Evolutionary conservation across 53 echinoderm and acorn worm genomes (phyloP).

Genomic region (Paracentrotus lividus): DNA sequence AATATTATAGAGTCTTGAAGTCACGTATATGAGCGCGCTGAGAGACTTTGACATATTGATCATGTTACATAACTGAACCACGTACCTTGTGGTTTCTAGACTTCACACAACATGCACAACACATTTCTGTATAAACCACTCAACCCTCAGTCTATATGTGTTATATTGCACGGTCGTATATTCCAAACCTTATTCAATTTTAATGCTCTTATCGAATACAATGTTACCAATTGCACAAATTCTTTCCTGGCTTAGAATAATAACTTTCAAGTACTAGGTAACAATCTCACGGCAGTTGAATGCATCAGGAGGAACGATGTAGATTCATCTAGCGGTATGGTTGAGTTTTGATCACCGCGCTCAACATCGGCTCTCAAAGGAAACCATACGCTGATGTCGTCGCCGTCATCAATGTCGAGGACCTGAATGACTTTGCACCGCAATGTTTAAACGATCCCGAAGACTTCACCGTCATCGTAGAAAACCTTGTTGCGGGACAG

Average conservation of each 20-base stretch:
- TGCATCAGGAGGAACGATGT: not conserved
- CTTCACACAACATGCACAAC: too few relatives aligned
- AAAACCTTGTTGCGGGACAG: not conserved
- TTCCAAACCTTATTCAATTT: too few relatives aligned
- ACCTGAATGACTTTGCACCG: slow-evolving; percentile 39
- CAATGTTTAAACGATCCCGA: not conserved
- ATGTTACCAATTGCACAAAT: too few relatives aligned
- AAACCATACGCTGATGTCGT: not conserved
- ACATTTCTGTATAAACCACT: too few relatives aligned
- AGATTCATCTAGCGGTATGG: not conserved
- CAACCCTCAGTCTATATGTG: too few relatives aligned
- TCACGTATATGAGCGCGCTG: too few relatives aligned
- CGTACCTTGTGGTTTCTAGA: too few relatives aligned
- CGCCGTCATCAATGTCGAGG: not conserved
- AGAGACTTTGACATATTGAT: too few relatives aligned
- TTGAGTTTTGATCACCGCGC: not conserved
- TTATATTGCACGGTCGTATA: too few relatives aligned
- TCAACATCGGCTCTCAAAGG: not conserved
- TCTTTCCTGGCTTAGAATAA: not conserved
- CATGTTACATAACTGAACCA: too few relatives aligned
- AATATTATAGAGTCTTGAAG: too few relatives aligned
- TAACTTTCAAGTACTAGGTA: not conserved
- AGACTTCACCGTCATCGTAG: not conserved
- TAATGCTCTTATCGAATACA: too few relatives aligned
- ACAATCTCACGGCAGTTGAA: not conserved